Conservation (phyloP, 2,797 vertebrate genomes). For the Lateolabrax maculatus region DNA sequence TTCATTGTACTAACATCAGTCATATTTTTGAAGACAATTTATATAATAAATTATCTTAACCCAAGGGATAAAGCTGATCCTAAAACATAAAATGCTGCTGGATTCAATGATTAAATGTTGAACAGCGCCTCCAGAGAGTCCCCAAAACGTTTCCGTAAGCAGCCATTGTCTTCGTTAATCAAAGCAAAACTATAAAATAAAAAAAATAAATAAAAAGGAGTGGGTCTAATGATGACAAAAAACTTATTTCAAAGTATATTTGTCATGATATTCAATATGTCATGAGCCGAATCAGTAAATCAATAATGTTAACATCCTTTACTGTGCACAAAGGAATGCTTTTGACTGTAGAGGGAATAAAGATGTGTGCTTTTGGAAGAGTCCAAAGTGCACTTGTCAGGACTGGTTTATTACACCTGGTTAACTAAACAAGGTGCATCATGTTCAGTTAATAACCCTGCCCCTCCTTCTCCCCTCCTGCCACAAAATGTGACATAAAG, state of each 20-base stretch:
- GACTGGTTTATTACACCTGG: constrained; percentile 10
- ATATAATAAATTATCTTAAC: not conserved
- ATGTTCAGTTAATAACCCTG: constrained; percentile 15
- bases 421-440: constrained; percentile 18
- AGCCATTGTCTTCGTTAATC: not conserved
- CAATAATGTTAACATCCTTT: not conserved
- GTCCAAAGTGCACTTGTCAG: constrained; percentile 6
- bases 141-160: not conserved
- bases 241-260: not conserved
- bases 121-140: not conserved
- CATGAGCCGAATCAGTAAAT: not conserved
- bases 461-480: not conserved
- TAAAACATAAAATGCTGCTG: not conserved
- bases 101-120: not conserved
- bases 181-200: no score
- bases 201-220: no score
- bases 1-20: not conserved
- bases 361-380: not conserved
- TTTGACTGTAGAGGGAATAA: constrained; percentile 1
- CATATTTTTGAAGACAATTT: not conserved
- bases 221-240: no score
- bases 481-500: constrained; percentile 12
- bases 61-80: not conserved
- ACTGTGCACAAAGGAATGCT: not conserved
- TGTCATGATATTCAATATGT: not conserved